These are phyloP conservation scores for Rotaria socialis DNA, from an alignment of 2,888 invertebrate species.

Conservation along the genomic window DNA sequence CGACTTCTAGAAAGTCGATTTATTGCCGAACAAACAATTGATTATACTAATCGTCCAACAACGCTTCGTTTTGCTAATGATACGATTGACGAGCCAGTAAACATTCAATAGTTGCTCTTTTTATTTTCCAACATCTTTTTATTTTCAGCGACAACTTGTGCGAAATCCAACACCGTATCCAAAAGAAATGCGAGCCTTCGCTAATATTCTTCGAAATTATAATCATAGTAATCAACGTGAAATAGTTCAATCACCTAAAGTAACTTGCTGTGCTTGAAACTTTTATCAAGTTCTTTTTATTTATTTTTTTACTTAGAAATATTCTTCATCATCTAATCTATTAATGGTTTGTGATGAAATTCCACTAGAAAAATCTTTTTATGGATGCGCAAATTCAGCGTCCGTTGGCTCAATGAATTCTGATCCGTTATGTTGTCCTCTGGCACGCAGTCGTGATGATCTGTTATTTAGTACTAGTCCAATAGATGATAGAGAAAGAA, in stretches of 20 bases:
- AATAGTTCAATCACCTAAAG: not conserved
- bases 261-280: not conserved
- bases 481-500: not conserved
- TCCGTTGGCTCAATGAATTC: not conserved
- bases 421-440: not conserved
- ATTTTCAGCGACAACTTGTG: not conserved
- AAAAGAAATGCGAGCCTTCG: conserved; percentile 32
- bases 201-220: conserved; percentile 31
- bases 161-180: conserved; percentile 31
- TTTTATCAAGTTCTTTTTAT: not conserved
- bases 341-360: conserved; percentile 1
- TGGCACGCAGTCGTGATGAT: not conserved
- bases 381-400: not conserved
- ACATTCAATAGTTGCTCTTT: no score
- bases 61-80: conserved; percentile 27
- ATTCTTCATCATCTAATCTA: not conserved
- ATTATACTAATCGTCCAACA: not conserved
- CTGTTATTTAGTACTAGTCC: not conserved
- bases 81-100: conserved; percentile 17
- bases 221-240: not conserved
- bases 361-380: not conserved
- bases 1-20: not conserved
- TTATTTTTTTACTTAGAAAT: not conserved
- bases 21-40: not conserved
- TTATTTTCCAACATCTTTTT: not conserved